Base-by-base conservation (phyloP, 2,797 vertebrate species). In the Triplophysa yarkandensis region DNA sequence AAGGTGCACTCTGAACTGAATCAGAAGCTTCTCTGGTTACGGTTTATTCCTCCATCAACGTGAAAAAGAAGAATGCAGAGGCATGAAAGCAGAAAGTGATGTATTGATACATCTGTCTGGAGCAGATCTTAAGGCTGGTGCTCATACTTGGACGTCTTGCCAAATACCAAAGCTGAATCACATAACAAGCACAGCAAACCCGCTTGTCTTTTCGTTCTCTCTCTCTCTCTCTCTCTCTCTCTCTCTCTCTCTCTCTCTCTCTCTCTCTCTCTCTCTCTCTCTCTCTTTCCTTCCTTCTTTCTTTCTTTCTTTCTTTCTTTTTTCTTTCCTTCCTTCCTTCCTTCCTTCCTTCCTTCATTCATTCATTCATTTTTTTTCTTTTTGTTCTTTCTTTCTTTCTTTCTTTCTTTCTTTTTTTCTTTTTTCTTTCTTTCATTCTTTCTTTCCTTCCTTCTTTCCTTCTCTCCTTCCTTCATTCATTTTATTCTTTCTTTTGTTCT, bases 21-120 rank as follows among this genome's bases (percentile, higher is more conserved):
- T 62, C 16, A 44, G 28, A 60, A 43, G 55, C 30, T 72, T 9
- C 58, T 4, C 44, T 52, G 34, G 32, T 54, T 34, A 2, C 0
- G 25, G 60, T 73, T 52, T 54, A 54, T 73, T n/a, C 17, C 34
- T 73, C 17, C 11, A 73, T 63, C 34, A n/a, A 30, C 23, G 27
- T 41, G 23, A 72, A 61, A 19, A 21, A 32, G 52, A 4, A 63
- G 43, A 73, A 43, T 48, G 28, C 14, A 8, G 23, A 39, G 60
- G 55, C 23, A 41, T 21, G 32, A 16, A 52, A 13, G 23, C 28
- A 63, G 46, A 72, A 14, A 19, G 17, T 0, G 1, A 14, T 72
- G 32, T 63, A 25, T 63, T 32, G 7, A 63, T 54, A 63, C 23
- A 54, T 72, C 60, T 64, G 70, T 63, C 46, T 72, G 60, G 23